Evolutionary conservation across 2,113 vertebrate genomes (phyloP).

Genomic region (Parus major): DNA sequence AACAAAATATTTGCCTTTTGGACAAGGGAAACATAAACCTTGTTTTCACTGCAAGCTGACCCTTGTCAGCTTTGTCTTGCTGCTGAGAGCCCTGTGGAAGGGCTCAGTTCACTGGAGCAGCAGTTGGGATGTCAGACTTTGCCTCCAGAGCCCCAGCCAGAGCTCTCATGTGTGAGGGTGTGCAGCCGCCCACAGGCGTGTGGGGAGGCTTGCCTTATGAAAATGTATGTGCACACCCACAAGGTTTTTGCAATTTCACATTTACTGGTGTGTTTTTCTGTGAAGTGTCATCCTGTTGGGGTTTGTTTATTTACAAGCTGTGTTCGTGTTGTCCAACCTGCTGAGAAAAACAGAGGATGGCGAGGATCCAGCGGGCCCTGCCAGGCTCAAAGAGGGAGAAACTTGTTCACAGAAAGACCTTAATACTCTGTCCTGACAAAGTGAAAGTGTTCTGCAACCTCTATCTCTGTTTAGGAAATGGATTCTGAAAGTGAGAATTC

Average conservation of each 20-base stretch:
- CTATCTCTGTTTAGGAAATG: neutral
- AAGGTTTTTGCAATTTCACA: neutral
- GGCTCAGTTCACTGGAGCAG: neutral
- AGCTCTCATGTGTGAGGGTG: neutral
- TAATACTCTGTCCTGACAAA: neutral
- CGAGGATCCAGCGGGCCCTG: neutral
- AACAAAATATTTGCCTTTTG: constrained; percentile 11
- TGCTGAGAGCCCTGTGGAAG: neutral
- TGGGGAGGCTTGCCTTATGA: neutral
- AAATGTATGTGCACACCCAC: constrained; percentile 41
- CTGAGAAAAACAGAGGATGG: constrained; percentile 38
- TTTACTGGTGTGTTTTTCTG: neutral
- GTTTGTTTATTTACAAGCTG: constrained; percentile 50
- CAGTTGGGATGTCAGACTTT: neutral
- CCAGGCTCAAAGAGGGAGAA: constrained; percentile 11
- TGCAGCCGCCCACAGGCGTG: neutral
- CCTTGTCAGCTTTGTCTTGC: neutral
- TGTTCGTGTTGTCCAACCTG: constrained; percentile 8
- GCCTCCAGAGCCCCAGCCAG: neutral
- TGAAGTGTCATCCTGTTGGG: neutral
- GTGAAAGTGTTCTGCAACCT: neutral
- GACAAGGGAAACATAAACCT: neutral
- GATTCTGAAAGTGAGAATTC: constrained; percentile 27
- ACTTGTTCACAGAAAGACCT: neutral
- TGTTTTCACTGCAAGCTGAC: neutral